These are phyloP conservation scores for Ceratitis capitata DNA, from an alignment of 1,140 invertebrate species.

Conservation along the genomic window DNA sequence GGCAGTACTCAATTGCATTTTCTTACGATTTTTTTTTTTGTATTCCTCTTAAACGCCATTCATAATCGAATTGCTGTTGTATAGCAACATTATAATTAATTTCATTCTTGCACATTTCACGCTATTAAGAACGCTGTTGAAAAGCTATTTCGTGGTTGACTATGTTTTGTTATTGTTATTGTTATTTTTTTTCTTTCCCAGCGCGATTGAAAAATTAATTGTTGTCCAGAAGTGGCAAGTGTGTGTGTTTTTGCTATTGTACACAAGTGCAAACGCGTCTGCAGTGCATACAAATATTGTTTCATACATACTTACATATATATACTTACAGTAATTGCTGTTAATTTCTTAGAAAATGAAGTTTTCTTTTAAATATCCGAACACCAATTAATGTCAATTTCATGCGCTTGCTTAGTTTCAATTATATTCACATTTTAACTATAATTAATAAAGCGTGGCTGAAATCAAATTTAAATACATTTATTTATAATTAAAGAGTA, in stretches of 20 bases:
- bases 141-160: not conserved
- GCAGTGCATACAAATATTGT: not conserved
- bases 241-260: not conserved
- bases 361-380: not conserved
- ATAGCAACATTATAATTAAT: slow-evolving; percentile 20
- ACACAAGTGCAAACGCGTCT: not conserved
- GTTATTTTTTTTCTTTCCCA: not conserved
- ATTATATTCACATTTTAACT: too few relatives aligned
- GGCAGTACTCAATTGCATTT: not conserved
- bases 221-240: not conserved
- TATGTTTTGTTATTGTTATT: not conserved
- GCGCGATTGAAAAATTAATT: not conserved
- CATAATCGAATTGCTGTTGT: slow-evolving; percentile 24
- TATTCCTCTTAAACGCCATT: not conserved
- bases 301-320: not conserved
- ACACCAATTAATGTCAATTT: not conserved
- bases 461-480: not conserved
- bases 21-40: not conserved
- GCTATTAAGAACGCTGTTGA: not conserved
- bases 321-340: not conserved
- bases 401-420: not conserved
- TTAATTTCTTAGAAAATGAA: not conserved
- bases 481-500: too few relatives aligned
- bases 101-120: not conserved
- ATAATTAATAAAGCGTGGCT: too few relatives aligned